Base-by-base conservation (phyloP, 2,113 vertebrate species). In the Donacobius atricapilla region DNA sequence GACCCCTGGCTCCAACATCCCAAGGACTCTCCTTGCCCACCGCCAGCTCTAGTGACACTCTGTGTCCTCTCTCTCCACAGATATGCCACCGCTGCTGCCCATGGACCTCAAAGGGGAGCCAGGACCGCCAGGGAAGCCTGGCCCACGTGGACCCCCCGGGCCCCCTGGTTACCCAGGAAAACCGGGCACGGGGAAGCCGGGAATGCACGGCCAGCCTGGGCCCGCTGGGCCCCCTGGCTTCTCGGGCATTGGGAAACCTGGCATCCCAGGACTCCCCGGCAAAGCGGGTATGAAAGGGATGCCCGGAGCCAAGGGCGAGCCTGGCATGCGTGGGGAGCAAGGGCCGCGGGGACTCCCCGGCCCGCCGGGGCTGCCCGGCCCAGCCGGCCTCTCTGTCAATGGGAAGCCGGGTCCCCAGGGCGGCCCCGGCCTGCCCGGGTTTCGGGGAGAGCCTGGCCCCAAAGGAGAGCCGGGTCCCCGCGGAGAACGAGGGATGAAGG, bases 71-170 rank as follows among this genome's bases (percentile, higher is more conserved):
- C 97, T 98, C 44, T 97, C 95, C 91, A 82, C 98, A 99, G 99
- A 99, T 96, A 98, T 99, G 97, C 99, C 99, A 7, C 99, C 99
- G 1, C 93, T 99, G 97, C 96, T 98, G 88, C 98, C 98, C 0
- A 98, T 99, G 97, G 99, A 99, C 71, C 98, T 99, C 84, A 99
- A 99, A 97, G 99, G 99, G 69, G 99, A 99, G 94, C 99, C 99
- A 14, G 99, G 99, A 18, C 99, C 98, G 0, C 99, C 98, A 91
- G 99, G 99, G 39, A 99, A 99, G 83, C 99, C 99, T 1, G 99
- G 99, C 78, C 99, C 98, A 2, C 98, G 99, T 35, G 99, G 99
- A 18, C 99, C 99, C 40, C 91, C 98, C 24, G 99, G 99, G 3
- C 98, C 98, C 58, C 94, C 99, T 9, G 99, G 99, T 69, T 98